phyloP scores from a whole-genome alignment of 2,888 invertebrate genomes.

The Hirtodrosophila alboralis region DNA sequence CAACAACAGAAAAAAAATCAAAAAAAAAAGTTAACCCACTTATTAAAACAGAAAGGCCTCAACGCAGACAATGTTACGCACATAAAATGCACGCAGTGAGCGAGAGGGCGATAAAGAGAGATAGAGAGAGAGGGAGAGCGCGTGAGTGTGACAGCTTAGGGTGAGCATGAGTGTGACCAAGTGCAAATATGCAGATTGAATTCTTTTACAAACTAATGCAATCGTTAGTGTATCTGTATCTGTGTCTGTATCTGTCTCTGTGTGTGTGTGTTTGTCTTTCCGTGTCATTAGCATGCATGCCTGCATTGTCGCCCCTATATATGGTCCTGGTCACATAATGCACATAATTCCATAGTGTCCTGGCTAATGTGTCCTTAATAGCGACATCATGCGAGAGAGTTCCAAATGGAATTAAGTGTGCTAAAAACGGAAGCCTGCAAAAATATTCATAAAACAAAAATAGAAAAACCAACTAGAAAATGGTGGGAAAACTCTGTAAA shows the following conservation, averaged over 20 bases:
- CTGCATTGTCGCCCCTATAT: constrained; percentile 41
- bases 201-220: constrained; percentile 56
- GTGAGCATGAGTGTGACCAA: constrained; percentile 30
- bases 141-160: constrained; percentile 3
- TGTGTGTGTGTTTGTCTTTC: constrained; percentile 21
- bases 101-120: background rate
- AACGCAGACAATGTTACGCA: constrained; percentile 15
- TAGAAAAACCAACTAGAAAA: constrained; percentile 26
- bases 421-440: constrained; percentile 67
- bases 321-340: constrained; percentile 26
- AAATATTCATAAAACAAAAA: constrained; percentile 44
- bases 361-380: constrained; percentile 77
- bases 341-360: constrained; percentile 67
- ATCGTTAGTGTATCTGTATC: constrained; percentile 18
- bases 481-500: constrained; percentile 35
- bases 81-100: constrained; percentile 11
- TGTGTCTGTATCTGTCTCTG: constrained; percentile 4
- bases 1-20: too few relatives aligned
- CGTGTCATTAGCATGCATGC: constrained; percentile 71
- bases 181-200: constrained; percentile 49
- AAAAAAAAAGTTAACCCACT: constrained; percentile 26
- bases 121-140: background rate
- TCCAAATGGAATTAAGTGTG: constrained; percentile 72
- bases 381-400: constrained; percentile 66
- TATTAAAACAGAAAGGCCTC: constrained; percentile 4